Evolutionary conservation across 2,113 vertebrate species (phyloP).

Genomic region (Equus przewalskii): DNA sequence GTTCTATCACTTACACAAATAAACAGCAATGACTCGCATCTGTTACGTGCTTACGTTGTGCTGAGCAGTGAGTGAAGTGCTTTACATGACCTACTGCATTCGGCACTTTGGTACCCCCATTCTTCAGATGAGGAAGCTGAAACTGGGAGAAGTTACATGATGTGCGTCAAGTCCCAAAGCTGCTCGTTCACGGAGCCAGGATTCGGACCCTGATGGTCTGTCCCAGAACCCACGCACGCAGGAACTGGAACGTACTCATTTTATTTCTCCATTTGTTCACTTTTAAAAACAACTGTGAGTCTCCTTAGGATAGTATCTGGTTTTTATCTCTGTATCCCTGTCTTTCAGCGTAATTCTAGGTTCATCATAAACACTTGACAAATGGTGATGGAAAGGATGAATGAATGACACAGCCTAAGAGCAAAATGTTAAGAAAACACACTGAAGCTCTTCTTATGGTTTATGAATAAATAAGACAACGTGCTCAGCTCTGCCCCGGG

Average conservation of each 20-base stretch:
- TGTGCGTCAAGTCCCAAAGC: neutral
- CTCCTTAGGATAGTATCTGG: neutral
- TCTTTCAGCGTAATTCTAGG: neutral
- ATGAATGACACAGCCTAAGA: neutral
- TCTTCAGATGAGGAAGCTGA: neutral
- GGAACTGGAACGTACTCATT: neutral
- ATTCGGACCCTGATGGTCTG: neutral
- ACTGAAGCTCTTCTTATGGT: neutral
- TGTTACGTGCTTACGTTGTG: neutral
- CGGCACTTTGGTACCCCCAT: neutral
- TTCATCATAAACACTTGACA: neutral
- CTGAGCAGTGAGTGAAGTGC: neutral
- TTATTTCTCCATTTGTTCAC: neutral
- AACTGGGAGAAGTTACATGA: neutral
- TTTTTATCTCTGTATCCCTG: neutral
- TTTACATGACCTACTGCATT: neutral
- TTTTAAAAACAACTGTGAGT: neutral
- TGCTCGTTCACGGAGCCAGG: neutral
- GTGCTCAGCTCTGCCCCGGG: neutral
- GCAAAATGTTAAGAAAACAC: neutral
- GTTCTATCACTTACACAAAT: neutral
- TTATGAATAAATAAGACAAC: constrained; percentile 2
- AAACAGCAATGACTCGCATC: neutral
- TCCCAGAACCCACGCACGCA: neutral
- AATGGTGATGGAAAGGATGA: neutral